phyloP scores from a whole-genome alignment of 2,888 invertebrate species.

The Herminia tarsipennalis region DNA sequence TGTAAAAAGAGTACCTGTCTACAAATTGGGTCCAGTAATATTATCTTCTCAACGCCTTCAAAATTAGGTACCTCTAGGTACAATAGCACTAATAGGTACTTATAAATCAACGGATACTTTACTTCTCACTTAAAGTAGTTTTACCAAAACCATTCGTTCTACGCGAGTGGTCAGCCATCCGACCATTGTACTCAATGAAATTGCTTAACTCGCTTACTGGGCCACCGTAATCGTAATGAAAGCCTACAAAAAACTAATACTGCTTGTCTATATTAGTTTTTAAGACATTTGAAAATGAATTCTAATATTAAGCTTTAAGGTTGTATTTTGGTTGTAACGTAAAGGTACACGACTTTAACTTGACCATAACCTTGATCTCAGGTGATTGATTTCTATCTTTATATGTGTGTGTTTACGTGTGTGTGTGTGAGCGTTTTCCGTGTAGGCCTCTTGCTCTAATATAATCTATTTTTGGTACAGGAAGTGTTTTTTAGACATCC shows the following conservation, averaged over 20 bases:
- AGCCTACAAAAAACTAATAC: constrained; percentile 11
- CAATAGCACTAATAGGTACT: too few relatives aligned
- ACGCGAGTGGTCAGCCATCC: constrained; percentile 21
- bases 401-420: constrained; percentile 13
- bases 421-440: constrained; percentile 14
- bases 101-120: too few relatives aligned
- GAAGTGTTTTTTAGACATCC: constrained; percentile 7
- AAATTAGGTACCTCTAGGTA: too few relatives aligned
- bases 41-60: too few relatives aligned
- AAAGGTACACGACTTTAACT: constrained; percentile 4
- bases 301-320: neutral
- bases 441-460: neutral
- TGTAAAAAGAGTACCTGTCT: too few relatives aligned
- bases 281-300: neutral
- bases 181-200: constrained; percentile 29
- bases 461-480: constrained; percentile 5
- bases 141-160: constrained; percentile 3
- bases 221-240: constrained; percentile 19
- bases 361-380: constrained; percentile 45
- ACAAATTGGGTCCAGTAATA: too few relatives aligned
- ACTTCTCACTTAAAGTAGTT: too few relatives aligned
- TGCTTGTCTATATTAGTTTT: neutral
- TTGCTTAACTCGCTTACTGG: constrained; percentile 16
- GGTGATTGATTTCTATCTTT: constrained; percentile 27
- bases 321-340: constrained; percentile 1